phyloP scores from a whole-genome alignment of 2,888 invertebrate species.

The Adela reaumurella region DNA sequence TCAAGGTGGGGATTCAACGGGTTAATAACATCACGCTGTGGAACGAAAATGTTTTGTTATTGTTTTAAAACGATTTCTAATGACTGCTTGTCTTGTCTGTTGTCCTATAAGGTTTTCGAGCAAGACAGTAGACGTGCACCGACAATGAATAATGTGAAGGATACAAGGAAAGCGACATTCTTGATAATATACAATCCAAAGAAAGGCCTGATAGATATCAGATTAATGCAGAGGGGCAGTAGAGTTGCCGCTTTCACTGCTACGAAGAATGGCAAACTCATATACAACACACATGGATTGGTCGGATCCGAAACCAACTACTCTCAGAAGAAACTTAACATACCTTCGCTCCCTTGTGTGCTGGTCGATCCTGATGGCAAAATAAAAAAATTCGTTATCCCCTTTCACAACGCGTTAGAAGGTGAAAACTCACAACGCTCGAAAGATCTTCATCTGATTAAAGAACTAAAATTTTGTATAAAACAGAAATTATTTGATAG shows the following conservation, averaged over 20 bases:
- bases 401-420: constrained; percentile 87
- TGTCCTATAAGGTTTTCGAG: constrained; percentile 51
- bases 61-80: no score
- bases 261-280: constrained; percentile 74
- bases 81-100: no score
- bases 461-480: constrained; percentile 67
- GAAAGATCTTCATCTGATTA: constrained; percentile 81
- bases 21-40: no score
- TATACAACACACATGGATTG: constrained; percentile 78
- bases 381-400: constrained; percentile 78
- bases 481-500: constrained; percentile 52
- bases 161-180: constrained; percentile 69
- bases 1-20: no score
- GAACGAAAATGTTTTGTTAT: no score
- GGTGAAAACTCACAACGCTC: constrained; percentile 84
- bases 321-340: constrained; percentile 53
- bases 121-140: constrained; percentile 34
- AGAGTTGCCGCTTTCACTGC: constrained; percentile 90
- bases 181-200: constrained; percentile 91
- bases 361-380: constrained; percentile 81
- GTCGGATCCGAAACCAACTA: constrained; percentile 65
- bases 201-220: constrained; percentile 89
- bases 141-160: constrained; percentile 35
- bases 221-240: constrained; percentile 85
- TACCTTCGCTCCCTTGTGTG: constrained; percentile 67